Conservation (phyloP, 2,888 invertebrate species). For the Drosophila prostipennis region DNA sequence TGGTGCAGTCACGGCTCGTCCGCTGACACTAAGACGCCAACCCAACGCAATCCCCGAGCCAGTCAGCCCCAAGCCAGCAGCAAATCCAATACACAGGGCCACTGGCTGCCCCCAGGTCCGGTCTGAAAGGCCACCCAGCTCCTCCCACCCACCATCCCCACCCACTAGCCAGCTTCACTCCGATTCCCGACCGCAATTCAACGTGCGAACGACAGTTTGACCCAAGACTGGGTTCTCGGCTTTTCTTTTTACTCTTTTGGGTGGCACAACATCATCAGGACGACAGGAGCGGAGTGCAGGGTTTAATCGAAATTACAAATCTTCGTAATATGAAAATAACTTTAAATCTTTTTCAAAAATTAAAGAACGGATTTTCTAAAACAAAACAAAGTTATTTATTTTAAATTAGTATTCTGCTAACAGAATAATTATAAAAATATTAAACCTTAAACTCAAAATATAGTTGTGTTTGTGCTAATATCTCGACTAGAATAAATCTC, state of each 20-base stretch:
- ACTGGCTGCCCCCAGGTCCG: slow-evolving; percentile 36
- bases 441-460: no score
- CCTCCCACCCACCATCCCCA: neutral
- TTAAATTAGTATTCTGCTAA: no score
- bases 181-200: slow-evolving; percentile 69
- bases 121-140: slow-evolving; percentile 1
- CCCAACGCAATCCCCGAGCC: slow-evolving; percentile 33
- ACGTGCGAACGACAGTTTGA: slow-evolving; percentile 78
- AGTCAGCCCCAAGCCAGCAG: slow-evolving; percentile 44
- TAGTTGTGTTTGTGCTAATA: no score
- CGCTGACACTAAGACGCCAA: slow-evolving; percentile 79
- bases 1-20: slow-evolving; percentile 38
- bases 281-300: slow-evolving; percentile 33
- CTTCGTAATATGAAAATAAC: no score
- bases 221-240: slow-evolving; percentile 52
- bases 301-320: no score
- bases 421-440: no score
- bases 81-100: slow-evolving; percentile 72
- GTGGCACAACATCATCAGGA: slow-evolving; percentile 58
- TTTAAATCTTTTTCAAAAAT: no score
- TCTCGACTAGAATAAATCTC: no score
- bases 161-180: slow-evolving; percentile 13
- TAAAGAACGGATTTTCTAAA: no score
- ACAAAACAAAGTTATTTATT: no score
- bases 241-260: slow-evolving; percentile 50